Evolutionary conservation across 2,113 vertebrate genomes (phyloP).

Genomic region (Neogale vison): DNA sequence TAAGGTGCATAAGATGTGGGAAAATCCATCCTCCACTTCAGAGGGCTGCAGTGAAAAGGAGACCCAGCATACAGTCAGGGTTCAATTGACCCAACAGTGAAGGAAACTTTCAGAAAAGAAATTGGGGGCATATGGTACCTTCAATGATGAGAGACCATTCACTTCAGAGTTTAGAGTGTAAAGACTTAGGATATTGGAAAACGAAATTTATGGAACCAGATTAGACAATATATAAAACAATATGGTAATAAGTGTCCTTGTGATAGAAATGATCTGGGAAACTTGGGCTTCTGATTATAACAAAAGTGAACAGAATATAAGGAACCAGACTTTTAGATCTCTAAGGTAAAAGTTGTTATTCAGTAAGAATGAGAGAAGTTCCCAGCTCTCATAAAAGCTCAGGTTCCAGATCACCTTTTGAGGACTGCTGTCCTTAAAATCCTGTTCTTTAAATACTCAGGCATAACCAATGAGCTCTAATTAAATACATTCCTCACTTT

Average conservation of each 20-base stretch:
- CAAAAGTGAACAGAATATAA: not conserved
- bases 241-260: not conserved
- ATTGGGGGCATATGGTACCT: not conserved
- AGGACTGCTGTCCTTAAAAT: not conserved
- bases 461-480: not conserved
- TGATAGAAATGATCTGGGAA: not conserved
- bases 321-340: not conserved
- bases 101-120: not conserved
- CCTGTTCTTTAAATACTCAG: not conserved
- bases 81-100: not conserved
- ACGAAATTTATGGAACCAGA: not conserved
- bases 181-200: not conserved
- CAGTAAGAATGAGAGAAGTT: slow-evolving; percentile 2
- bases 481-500: not conserved
- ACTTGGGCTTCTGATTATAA: not conserved
- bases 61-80: not conserved
- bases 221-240: not conserved
- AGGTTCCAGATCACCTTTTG: not conserved
- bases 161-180: not conserved
- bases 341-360: not conserved
- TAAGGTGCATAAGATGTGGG: not conserved
- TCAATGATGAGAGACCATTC: not conserved
- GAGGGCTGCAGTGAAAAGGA: not conserved
- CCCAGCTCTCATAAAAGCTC: not conserved
- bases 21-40: not conserved